Percentiles rank a stretch among this genome's conserved stretches.
Conservation (phyloP, 2,797 vertebrate species). For the Salmo trutta region DNA sequence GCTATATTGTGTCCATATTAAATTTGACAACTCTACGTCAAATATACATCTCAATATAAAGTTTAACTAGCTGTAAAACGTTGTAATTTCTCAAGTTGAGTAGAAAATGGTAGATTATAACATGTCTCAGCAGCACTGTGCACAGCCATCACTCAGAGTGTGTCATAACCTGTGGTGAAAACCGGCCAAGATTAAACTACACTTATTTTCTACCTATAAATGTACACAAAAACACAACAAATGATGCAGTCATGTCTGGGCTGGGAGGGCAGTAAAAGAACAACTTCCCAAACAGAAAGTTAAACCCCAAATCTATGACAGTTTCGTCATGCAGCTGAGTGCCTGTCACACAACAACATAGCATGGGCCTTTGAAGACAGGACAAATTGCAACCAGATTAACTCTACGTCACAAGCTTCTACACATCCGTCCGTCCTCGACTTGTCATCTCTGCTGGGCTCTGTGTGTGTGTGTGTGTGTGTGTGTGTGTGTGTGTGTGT, state of each 20-base stretch:
- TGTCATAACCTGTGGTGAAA: not conserved
- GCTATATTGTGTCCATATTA: not conserved
- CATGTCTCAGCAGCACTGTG: slow-evolving; percentile 46
- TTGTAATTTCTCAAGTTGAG: not conserved
- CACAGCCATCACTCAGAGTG: slow-evolving; percentile 14
- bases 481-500: no score
- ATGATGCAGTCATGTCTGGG: not conserved
- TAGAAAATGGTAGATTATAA: slow-evolving; percentile 13
- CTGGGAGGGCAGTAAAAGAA: slow-evolving; percentile 4
- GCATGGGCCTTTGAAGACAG: slow-evolving; percentile 60
- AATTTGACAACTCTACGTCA: not conserved
- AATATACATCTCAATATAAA: slow-evolving; percentile 34
- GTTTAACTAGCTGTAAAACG: slow-evolving; percentile 16
- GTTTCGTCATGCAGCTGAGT: slow-evolving; percentile 39
- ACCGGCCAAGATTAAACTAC: not conserved
- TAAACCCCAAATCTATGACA: slow-evolving; percentile 46
- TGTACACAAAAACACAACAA: not conserved
- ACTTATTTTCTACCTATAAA: not conserved
- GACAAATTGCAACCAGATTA: slow-evolving; percentile 53
- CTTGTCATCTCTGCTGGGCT: slow-evolving; percentile 31
- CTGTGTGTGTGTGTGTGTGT: no score
- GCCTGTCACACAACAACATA: slow-evolving; percentile 28
- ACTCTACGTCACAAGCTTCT: slow-evolving; percentile 54
- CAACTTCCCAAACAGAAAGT: slow-evolving; percentile 15
- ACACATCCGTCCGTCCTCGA: slow-evolving; percentile 61